A percentile compares a stretch with the other conserved stretches of the same genome.
phyloP scores from a whole-genome alignment of 2,797 vertebrate genomes.

The Carduelis carduelis region DNA sequence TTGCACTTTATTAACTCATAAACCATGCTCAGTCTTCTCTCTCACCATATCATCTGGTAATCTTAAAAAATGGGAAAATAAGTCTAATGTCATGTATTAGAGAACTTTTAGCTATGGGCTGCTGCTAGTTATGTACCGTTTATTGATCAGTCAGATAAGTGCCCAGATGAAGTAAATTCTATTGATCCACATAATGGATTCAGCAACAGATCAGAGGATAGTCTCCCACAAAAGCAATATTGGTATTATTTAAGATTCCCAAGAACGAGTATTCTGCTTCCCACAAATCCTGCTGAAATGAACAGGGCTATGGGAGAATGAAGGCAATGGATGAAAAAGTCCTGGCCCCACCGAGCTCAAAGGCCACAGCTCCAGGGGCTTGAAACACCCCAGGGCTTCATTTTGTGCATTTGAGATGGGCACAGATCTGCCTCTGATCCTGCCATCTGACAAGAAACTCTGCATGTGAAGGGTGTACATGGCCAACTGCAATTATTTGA shows the following conservation, averaged over 20 bases:
- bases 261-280: neutral
- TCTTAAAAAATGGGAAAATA: neutral
- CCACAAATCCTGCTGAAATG: neutral
- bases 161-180: conserved; percentile 2
- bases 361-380: neutral
- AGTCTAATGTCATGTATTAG: neutral
- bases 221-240: neutral
- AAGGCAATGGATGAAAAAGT: neutral
- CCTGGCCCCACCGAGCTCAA: neutral
- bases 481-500: neutral
- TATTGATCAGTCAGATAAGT: conserved; percentile 18
- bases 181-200: conserved; percentile 4
- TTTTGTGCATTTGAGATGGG: neutral
- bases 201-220: conserved; percentile 4
- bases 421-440: neutral
- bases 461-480: neutral
- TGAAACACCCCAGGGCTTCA: neutral
- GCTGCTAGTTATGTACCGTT: neutral
- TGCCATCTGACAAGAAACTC: neutral
- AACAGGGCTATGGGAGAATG: neutral
- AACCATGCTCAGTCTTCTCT: neutral
- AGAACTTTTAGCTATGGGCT: neutral
- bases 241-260: neutral
- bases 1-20: conserved; percentile 23
- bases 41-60: neutral